A percentile compares a stretch with the other conserved stretches of the same genome.
Evolutionary conservation across 1,140 invertebrate species (phyloP).

Genomic region (Saccostrea glomerata): DNA sequence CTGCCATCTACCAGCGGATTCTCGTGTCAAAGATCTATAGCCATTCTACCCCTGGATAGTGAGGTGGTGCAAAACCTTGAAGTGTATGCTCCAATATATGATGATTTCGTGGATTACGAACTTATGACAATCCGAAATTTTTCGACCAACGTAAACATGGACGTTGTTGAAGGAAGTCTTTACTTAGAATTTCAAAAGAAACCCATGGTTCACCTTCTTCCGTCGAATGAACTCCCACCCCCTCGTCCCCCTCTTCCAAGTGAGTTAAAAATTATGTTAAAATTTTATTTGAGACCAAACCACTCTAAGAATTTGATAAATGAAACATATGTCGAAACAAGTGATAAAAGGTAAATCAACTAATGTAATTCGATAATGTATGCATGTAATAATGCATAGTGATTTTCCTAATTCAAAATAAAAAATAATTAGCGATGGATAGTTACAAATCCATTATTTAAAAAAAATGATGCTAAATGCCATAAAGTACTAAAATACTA

Average conservation of each 20-base stretch:
- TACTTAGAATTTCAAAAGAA: constrained; percentile 54
- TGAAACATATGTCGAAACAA: too few species aligned
- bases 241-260: constrained; percentile 17
- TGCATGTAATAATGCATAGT: too few species aligned
- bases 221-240: neutral
- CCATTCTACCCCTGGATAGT: constrained; percentile 45
- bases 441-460: too few species aligned
- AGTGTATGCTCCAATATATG: constrained; percentile 44
- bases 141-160: constrained; percentile 44
- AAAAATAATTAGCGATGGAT: too few species aligned
- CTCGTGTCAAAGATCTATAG: constrained; percentile 39
- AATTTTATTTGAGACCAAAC: neutral
- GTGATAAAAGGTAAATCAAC: too few species aligned
- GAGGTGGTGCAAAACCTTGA: constrained; percentile 47
- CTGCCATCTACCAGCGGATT: neutral
- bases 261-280: neutral
- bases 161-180: constrained; percentile 48
- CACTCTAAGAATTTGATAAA: too few species aligned
- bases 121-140: constrained; percentile 46
- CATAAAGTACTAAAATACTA: too few species aligned
- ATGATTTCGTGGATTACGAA: constrained; percentile 48
- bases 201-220: constrained; percentile 36
- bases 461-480: too few species aligned
- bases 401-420: too few species aligned
- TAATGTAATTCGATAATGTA: too few species aligned